Conservation (phyloP, 2,113 vertebrate species). For the Bambusicola thoracicus region DNA sequence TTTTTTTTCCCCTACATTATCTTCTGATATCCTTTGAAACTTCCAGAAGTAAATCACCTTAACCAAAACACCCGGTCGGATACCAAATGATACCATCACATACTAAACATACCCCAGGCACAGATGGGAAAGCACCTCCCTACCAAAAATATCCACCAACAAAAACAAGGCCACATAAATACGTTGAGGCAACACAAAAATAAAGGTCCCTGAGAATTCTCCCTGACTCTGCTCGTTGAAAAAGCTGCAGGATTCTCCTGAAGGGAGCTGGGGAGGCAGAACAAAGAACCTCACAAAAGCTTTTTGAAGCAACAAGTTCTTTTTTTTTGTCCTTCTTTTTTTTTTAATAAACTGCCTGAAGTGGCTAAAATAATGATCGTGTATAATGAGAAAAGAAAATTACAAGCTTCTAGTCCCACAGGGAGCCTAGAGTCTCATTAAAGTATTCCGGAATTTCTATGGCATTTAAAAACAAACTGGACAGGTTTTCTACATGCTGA, state of each 20-base stretch:
- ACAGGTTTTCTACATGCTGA: neutral
- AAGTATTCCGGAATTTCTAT: conserved; percentile 7
- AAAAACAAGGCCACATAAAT: neutral
- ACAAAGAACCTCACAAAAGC: conserved; percentile 39
- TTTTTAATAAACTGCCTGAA: conserved; percentile 32
- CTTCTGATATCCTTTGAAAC: neutral
- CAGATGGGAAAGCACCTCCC: neutral
- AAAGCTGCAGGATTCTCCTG: neutral
- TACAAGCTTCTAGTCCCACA: conserved; percentile 16
- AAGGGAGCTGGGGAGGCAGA: neutral
- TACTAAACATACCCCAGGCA: neutral
- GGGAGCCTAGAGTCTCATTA: conserved; percentile 1
- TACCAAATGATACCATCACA: neutral
- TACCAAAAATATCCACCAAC: conserved; percentile 3
- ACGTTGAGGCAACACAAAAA: neutral
- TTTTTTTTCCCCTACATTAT: neutral
- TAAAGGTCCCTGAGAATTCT: neutral
- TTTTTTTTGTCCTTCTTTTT: neutral
- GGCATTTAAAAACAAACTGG: conserved; percentile 50
- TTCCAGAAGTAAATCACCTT: neutral
- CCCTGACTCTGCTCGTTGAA: neutral
- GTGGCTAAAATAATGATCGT: conserved; percentile 47
- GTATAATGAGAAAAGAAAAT: conserved; percentile 57
- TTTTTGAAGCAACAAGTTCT: conserved; percentile 29
- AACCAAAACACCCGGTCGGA: neutral